Evolutionary conservation across 2,888 invertebrate species (phyloP), one percentile per base, ranked within the genome.

Genomic region (Disparrhopalites patrizii): DNA sequence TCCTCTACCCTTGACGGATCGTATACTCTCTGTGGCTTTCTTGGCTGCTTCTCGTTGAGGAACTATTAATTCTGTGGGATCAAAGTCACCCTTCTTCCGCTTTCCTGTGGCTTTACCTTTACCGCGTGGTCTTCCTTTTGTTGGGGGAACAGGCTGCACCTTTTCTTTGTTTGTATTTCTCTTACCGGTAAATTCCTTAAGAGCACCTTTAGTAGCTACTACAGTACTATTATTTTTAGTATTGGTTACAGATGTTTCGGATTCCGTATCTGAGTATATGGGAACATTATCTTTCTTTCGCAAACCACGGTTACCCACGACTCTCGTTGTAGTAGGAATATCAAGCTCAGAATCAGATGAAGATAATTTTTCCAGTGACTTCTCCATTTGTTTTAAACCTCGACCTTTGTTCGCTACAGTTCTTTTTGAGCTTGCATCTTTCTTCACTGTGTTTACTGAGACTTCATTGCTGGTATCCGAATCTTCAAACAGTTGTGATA

Each of bases 11-110:
- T 81, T 81, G 30, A 81, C 79, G 27, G 81, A 77, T 50, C 82
- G 87, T 85, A 93, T 87, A 77, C 90, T 92, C 79, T 93, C 92
- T 1, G 90, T 89, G 0, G 93, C 93, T 78, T 92, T 93, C 78
- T 92, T 93, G 28, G 93, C 93, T 30, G 93, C 93, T 80, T 92
- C 90, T 61, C 93, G 82, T 78, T 93, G 93, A 1, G 93, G 93
- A 47, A 93, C 93, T 71, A 93, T 91, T 60, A 92, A 82, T 80
- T 91, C 90, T 1, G 90, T 86, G n/a, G 89, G 86, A 70, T 74
- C 75, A 68, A 75, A 73, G 3, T 67, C 61, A 52, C 47, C 65
- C 43, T 70, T 71, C 57, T 75, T 81, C 81, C 36, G 81, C 81
- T 77, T 81, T 81, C 70, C 71, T 52, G 68, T 80, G 80, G n/a